Percentiles rank a stretch among this genome's conserved stretches.
phyloP scores from a whole-genome alignment of 2,113 vertebrate species.

The Chionis minor region DNA sequence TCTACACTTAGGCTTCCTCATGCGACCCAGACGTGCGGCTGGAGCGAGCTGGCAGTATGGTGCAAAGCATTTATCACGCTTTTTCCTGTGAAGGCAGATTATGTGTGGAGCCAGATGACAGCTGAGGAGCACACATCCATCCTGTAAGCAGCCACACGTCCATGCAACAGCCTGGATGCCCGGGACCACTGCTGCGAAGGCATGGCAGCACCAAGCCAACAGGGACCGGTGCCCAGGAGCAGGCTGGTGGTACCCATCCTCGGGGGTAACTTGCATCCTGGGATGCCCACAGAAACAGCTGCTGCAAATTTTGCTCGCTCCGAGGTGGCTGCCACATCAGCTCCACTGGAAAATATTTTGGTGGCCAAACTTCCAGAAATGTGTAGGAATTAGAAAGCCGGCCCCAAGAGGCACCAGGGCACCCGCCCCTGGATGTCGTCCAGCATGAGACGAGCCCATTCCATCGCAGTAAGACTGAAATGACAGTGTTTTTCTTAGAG shows the following conservation, averaged over 20 bases:
- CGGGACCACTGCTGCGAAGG: fast-evolving
- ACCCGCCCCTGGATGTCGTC: neutral
- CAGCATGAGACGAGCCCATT: neutral
- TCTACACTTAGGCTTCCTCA: neutral
- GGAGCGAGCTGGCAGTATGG: neutral
- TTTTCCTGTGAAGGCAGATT: neutral
- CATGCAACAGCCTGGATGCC: neutral
- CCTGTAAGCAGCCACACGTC: fast-evolving
- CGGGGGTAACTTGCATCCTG: neutral
- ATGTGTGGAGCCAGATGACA: neutral
- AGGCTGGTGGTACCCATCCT: no score
- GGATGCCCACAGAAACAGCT: neutral
- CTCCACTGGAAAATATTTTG: neutral
- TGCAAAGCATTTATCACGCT: neutral
- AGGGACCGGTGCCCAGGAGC: fast-evolving
- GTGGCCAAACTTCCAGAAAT: neutral
- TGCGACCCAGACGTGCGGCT: neutral
- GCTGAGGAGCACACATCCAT: neutral
- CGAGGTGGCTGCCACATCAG: neutral
- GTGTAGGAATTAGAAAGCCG: neutral
- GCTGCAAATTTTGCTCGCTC: neutral
- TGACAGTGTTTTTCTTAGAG: neutral
- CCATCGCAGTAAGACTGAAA: neutral
- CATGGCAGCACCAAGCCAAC: neutral
- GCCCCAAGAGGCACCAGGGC: fast-evolving